phyloP scores from a whole-genome alignment of 1,140 invertebrate genomes.

The Trialeurodes vaporariorum region DNA sequence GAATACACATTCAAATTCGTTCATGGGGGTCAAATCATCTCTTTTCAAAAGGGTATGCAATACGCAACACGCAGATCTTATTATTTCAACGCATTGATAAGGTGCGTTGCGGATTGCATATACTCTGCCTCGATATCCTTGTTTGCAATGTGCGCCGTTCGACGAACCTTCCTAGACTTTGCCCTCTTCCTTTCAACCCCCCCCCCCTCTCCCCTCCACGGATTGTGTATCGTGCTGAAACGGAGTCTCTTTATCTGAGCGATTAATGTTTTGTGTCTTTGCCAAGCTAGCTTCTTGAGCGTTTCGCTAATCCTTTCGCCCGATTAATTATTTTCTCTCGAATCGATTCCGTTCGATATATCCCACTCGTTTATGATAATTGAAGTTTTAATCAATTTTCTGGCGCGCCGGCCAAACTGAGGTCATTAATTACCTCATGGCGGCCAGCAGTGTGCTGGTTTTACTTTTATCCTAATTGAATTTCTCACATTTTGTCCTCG shows the following conservation, averaged over 20 bases:
- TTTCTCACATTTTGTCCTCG: background rate
- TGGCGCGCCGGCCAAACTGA: background rate
- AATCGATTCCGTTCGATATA: background rate
- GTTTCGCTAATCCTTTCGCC: background rate
- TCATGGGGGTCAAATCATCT: too few species aligned
- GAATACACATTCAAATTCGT: too few species aligned
- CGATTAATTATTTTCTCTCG: background rate
- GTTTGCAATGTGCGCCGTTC: too few species aligned
- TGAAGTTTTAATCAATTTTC: conserved; percentile 1
- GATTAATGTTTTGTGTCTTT: conserved; percentile 1
- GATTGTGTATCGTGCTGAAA: too few species aligned
- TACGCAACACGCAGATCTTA: too few species aligned
- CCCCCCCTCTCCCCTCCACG: background rate
- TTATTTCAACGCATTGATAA: too few species aligned
- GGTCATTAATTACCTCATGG: background rate
- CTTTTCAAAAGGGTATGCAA: too few species aligned
- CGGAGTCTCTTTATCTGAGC: background rate
- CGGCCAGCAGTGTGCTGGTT: too few species aligned
- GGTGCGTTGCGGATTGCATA: too few species aligned
- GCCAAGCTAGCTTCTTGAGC: background rate
- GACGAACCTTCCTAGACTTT: too few species aligned
- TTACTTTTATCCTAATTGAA: background rate
- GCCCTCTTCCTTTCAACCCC: background rate
- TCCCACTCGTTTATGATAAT: background rate
- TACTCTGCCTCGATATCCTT: too few species aligned